Base-by-base conservation (phyloP, 2,113 vertebrate genomes). In the Ophthalmolycus amberensis region DNA sequence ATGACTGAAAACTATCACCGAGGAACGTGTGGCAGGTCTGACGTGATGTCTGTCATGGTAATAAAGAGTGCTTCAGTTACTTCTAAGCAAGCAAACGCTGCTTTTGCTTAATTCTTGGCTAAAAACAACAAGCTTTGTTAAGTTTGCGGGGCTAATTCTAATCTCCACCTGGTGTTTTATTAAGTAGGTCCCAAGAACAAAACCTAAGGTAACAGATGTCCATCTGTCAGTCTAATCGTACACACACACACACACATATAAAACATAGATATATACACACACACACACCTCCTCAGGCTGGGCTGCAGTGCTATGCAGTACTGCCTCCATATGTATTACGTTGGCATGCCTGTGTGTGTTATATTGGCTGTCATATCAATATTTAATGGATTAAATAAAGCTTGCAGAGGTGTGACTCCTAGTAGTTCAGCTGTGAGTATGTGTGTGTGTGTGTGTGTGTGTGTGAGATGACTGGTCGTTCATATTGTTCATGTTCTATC, bases 321-420 rank as follows among this genome's bases (percentile, higher is more conserved):
- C 71, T 59, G 68, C 11, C 62, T 82, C 18, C 71, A 77, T 25
- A 71, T 59, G 27, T 15, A 80, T 56, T 5, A 60, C n/a, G 29
- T 78, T 71, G 71, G 46, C 22, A 0, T 40, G 42, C 10, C 9
- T 27, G 52, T 37, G 70, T 71, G 50, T 71, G 63, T 81, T 67
- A 7, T 37, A 44, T 67, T 37, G 44, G 48, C 68, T 27, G 72
- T 65, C 79, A 65, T 40, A 50, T 79, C 52, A 80, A 80, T 29
- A 48, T 58, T 69, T 70, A 65, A 82, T 78, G 67, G 80, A 58
- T 69, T 58, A 44, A 71, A 34, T 75, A 72, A 71, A 67, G 52
- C 27, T 69, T 16, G 3, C 62, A 83, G 71, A 81, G 64, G 63
- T n/a, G 71, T 77, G 81, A 66, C 62, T 70, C 15, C 25, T 29